Evolutionary conservation across 2,888 invertebrate species (phyloP).

Genomic region (Drosophila sordidula): DNA sequence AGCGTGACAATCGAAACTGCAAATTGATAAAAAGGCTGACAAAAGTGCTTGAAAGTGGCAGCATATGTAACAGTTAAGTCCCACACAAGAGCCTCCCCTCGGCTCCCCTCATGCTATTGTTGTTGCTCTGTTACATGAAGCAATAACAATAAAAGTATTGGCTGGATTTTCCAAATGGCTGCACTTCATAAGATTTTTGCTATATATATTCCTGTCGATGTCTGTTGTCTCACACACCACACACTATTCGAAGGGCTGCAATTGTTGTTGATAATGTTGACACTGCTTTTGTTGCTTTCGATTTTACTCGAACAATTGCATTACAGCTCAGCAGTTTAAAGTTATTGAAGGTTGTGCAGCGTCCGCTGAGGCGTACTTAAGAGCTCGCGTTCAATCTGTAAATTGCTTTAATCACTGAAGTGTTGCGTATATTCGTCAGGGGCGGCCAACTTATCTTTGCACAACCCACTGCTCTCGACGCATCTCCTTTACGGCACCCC

Average conservation of each 20-base stretch:
- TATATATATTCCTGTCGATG: conserved; percentile 26
- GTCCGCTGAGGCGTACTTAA: conserved; percentile 48
- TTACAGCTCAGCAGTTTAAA: conserved; percentile 69
- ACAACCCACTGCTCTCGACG: conserved; percentile 37
- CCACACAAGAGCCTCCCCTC: conserved; percentile 19
- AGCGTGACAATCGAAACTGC: conserved; percentile 74
- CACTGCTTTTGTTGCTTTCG: conserved; percentile 27
- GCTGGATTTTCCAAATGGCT: conserved; percentile 80
- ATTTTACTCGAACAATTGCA: conserved; percentile 48
- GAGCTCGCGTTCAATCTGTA: conserved; percentile 70
- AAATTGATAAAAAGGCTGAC: conserved; percentile 68
- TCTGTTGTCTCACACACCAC: conserved; percentile 13
- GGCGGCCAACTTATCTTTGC: conserved; percentile 48
- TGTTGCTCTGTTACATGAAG: conserved; percentile 62
- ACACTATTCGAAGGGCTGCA: conserved; percentile 23
- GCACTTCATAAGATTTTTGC: conserved; percentile 71
- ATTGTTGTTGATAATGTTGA: conserved; percentile 52
- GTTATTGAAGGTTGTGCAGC: conserved; percentile 63
- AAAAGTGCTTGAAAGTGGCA: conserved; percentile 64
- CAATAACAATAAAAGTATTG: conserved; percentile 80
- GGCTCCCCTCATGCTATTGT: conserved; percentile 20
- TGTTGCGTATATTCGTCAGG: conserved; percentile 22
- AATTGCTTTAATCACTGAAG: conserved; percentile 78
- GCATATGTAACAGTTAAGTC: conserved; percentile 56
- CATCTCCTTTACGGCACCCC: conserved; percentile 8